Percentiles rank a stretch among this genome's conserved stretches.
These are phyloP conservation scores for Parauchenoglanis punctatus DNA, from an alignment of 2,797 vertebrate species.

Conservation along the genomic window DNA sequence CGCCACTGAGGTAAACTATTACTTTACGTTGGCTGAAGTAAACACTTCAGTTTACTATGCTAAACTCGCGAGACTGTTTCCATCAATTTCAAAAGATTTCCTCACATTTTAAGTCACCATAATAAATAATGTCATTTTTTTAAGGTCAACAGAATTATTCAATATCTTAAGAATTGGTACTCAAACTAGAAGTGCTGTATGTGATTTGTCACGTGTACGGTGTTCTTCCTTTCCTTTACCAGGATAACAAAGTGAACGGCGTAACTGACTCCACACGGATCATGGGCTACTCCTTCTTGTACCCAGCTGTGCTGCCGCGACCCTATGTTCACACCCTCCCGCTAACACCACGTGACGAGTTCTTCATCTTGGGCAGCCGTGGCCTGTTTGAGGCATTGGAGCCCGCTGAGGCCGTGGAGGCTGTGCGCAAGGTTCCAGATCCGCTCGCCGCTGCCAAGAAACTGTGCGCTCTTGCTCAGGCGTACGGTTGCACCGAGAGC, in stretches of 20 bases:
- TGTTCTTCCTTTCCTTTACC: constrained; percentile 41
- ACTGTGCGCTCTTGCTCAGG: constrained; percentile 94
- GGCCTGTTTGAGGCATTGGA: constrained; percentile 93
- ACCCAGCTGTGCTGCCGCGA: constrained; percentile 90
- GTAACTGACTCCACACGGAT: constrained; percentile 96
- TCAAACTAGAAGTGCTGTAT: background rate
- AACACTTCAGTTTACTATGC: background rate
- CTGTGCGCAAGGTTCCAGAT: constrained; percentile 89
- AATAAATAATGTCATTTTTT: background rate
- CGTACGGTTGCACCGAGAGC: constrained; percentile 94
- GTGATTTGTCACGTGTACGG: background rate
- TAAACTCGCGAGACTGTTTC: background rate
- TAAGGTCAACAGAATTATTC: background rate
- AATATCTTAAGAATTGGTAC: background rate
- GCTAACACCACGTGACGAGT: constrained; percentile 92
- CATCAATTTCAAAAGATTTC: background rate
- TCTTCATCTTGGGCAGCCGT: constrained; percentile 94
- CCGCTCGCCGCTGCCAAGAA: constrained; percentile 93
- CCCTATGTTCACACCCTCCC: constrained; percentile 91
- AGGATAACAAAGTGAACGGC: constrained; percentile 98
- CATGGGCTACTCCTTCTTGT: constrained; percentile 98
- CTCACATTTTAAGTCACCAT: background rate
- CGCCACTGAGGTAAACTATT: background rate
- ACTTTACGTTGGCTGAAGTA: background rate
- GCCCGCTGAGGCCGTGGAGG: constrained; percentile 86